phyloP scores from a whole-genome alignment of 2,113 vertebrate genomes.

The Orthonyx spaldingii region DNA sequence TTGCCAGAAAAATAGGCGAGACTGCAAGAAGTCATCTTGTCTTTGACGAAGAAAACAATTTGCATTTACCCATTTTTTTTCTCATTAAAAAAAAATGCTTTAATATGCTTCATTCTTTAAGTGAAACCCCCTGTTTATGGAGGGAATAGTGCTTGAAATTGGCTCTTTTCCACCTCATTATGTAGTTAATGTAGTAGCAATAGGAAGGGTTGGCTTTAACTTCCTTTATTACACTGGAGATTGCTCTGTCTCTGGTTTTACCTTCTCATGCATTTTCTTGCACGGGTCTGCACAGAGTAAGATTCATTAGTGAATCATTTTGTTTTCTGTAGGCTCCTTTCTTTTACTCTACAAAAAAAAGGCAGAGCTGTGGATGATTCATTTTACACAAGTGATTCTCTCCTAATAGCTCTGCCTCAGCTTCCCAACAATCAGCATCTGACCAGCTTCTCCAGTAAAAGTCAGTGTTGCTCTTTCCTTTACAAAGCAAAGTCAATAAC shows the following conservation, averaged over 20 bases:
- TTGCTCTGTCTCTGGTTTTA: background rate
- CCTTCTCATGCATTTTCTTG: background rate
- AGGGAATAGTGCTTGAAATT: background rate
- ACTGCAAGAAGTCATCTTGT: conserved; percentile 17
- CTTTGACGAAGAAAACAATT: conserved; percentile 6
- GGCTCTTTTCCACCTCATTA: conserved; percentile 4
- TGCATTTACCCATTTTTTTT: background rate
- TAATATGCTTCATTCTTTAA: background rate
- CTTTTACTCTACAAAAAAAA: background rate
- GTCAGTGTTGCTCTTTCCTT: background rate
- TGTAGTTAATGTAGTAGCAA: background rate
- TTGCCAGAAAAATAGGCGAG: conserved; percentile 40
- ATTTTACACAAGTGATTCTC: background rate
- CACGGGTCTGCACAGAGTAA: background rate
- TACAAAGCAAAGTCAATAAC: background rate
- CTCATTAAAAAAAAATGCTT: background rate
- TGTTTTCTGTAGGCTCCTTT: background rate
- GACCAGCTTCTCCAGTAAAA: background rate
- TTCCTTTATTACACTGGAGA: background rate
- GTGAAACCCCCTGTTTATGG: background rate
- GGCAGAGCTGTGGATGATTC: conserved; percentile 33
- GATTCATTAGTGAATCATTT: background rate
- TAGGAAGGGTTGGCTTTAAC: background rate
- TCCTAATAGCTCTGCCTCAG: background rate
- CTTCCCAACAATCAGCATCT: background rate